Evolutionary conservation across 2,797 vertebrate species (phyloP).

Genomic region (Cyprinodon diabolis): DNA sequence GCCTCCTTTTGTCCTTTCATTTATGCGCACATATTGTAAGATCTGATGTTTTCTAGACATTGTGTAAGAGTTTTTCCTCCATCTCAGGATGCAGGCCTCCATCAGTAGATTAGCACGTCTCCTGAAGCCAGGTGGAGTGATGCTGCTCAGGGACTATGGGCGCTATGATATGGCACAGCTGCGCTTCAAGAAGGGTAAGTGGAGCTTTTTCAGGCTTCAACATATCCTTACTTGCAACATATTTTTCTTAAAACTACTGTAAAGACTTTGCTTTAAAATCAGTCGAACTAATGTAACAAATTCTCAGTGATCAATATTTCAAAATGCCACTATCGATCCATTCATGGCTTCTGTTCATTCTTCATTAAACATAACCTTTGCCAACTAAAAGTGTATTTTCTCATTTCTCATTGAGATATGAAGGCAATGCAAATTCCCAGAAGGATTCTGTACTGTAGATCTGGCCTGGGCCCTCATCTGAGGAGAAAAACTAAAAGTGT

Average conservation of each 20-base stretch:
- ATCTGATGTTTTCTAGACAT: not conserved
- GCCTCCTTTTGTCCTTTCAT: not conserved
- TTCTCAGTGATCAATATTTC: not conserved
- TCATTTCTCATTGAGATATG: no score
- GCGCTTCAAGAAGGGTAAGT: conserved; percentile 95
- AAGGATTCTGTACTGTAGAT: no score
- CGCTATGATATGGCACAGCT: conserved; percentile 97
- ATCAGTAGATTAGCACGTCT: conserved; percentile 85
- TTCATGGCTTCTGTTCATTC: not conserved
- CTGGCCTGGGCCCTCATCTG: no score
- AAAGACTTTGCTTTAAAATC: not conserved
- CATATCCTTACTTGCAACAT: not conserved
- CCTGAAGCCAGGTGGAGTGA: conserved; percentile 90
- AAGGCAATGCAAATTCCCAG: no score
- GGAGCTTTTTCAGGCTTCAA: not conserved
- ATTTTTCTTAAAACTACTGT: not conserved
- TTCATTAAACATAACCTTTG: no score
- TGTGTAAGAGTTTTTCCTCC: conserved; percentile 16
- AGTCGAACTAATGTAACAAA: not conserved
- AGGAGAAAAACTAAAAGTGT: no score
- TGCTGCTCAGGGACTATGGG: conserved; percentile 95
- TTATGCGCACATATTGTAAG: not conserved
- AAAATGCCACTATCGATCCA: not conserved
- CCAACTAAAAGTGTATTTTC: no score
- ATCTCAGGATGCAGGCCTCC: conserved; percentile 83